Conservation (phyloP, 2,888 invertebrate genomes). For the Chydorus sphaericus region DNA sequence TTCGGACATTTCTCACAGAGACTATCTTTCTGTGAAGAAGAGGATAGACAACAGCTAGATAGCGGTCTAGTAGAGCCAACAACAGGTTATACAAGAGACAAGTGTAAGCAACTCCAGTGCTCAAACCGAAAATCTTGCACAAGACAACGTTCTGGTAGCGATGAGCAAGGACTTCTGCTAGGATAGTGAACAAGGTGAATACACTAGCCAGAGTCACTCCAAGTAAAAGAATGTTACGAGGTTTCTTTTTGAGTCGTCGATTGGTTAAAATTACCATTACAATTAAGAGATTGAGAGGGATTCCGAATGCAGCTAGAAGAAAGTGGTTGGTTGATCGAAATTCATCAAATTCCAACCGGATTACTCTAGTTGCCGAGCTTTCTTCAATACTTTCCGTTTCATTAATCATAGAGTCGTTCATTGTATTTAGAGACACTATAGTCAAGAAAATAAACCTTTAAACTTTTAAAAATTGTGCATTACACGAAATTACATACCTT, state of each 20-base stretch:
- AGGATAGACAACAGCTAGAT: background rate
- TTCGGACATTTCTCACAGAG: background rate
- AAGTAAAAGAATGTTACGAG: background rate
- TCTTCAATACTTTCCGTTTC: background rate
- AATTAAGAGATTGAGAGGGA: background rate
- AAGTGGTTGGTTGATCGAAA: background rate
- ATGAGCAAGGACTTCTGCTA: background rate
- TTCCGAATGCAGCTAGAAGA: background rate
- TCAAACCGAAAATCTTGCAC: background rate
- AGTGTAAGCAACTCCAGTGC: background rate
- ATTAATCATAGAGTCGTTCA: too few species aligned
- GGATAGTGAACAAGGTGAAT: background rate
- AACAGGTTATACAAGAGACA: background rate
- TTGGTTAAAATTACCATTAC: background rate
- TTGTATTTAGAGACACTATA: too few species aligned
- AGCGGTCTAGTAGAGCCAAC: background rate
- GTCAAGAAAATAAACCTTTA: too few species aligned
- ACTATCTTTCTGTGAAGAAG: background rate
- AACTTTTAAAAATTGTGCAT: too few species aligned
- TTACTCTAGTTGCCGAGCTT: background rate
- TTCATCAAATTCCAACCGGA: background rate
- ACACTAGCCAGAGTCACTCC: background rate
- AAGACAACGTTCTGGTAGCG: background rate
- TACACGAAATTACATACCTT: too few species aligned
- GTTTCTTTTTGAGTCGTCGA: background rate